These are phyloP conservation scores for Gandaritis pyraliata DNA, from an alignment of 2,888 invertebrate genomes.

Conservation along the genomic window DNA sequence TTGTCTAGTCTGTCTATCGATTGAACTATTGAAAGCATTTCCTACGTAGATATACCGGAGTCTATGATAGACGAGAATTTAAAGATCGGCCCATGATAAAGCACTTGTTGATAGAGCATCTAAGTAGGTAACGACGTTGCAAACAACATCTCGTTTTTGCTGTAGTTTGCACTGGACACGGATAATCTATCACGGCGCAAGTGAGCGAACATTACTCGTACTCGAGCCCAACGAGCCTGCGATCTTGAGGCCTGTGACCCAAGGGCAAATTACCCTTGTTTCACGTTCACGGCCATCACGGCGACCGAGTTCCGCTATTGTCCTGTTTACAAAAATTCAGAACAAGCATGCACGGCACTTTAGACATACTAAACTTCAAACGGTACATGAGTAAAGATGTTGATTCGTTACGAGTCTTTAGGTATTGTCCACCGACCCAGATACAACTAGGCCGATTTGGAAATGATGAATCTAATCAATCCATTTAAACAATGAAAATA, in stretches of 20 bases:
- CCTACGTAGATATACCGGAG: background rate
- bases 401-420: conserved; percentile 50
- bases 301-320: conserved; percentile 29
- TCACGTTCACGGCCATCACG: conserved; percentile 24
- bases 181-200: conserved; percentile 64
- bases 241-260: conserved; percentile 49
- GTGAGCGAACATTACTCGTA: conserved; percentile 54
- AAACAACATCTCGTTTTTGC: conserved; percentile 48
- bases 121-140: conserved; percentile 38
- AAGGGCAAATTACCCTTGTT: conserved; percentile 37
- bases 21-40: background rate
- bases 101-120: conserved; percentile 18
- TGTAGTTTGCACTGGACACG: conserved; percentile 55
- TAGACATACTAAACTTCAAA: conserved; percentile 30
- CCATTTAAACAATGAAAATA: conserved; percentile 62
- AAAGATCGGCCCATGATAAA: conserved; percentile 3
- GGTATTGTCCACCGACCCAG: conserved; percentile 56
- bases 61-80: background rate
- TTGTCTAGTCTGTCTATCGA: conserved; percentile 5
- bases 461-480: conserved; percentile 56
- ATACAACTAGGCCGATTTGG: conserved; percentile 54
- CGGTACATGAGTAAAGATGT: conserved; percentile 42
- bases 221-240: conserved; percentile 42
- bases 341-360: conserved; percentile 23
- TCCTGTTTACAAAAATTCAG: conserved; percentile 34